phyloP scores from a whole-genome alignment of 2,888 invertebrate genomes.

The Podotricha telesiphe region DNA sequence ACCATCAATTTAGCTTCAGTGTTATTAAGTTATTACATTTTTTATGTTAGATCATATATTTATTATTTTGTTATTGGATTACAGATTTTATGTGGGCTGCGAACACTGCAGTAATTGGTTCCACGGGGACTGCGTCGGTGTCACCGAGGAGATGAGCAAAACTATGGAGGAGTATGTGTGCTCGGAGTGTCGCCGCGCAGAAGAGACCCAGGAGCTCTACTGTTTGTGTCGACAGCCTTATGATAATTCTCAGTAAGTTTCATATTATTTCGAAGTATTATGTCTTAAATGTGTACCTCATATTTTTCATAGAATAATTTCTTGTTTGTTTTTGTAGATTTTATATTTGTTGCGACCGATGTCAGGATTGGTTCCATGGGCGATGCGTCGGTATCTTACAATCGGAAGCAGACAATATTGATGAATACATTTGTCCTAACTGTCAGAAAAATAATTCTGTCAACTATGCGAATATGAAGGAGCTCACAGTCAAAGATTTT shows the following conservation, averaged over 20 bases:
- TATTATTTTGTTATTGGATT: slow-evolving; percentile 14
- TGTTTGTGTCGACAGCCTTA: slow-evolving; percentile 98
- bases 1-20: no score
- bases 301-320: background rate
- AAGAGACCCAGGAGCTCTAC: slow-evolving; percentile 95
- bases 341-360: slow-evolving; percentile 99
- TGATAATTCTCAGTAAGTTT: slow-evolving; percentile 95
- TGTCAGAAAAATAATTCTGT: slow-evolving; percentile 95
- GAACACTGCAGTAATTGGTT: slow-evolving; percentile 99
- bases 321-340: slow-evolving; percentile 86
- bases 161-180: slow-evolving; percentile 95
- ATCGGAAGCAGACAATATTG: slow-evolving; percentile 96
- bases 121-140: slow-evolving; percentile 98
- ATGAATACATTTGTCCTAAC: slow-evolving; percentile 97
- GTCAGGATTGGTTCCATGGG: slow-evolving; percentile 99
- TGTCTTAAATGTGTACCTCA: no score
- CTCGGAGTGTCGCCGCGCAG: slow-evolving; percentile 92
- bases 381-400: slow-evolving; percentile 97
- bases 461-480: slow-evolving; percentile 95
- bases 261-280: no score
- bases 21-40: no score
- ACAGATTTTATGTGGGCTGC: slow-evolving; percentile 97
- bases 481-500: slow-evolving; percentile 90
- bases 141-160: slow-evolving; percentile 95
- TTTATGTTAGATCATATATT: no score